These are phyloP conservation scores for Autographa gamma DNA, from an alignment of 2,888 invertebrate genomes.

Conservation along the genomic window DNA sequence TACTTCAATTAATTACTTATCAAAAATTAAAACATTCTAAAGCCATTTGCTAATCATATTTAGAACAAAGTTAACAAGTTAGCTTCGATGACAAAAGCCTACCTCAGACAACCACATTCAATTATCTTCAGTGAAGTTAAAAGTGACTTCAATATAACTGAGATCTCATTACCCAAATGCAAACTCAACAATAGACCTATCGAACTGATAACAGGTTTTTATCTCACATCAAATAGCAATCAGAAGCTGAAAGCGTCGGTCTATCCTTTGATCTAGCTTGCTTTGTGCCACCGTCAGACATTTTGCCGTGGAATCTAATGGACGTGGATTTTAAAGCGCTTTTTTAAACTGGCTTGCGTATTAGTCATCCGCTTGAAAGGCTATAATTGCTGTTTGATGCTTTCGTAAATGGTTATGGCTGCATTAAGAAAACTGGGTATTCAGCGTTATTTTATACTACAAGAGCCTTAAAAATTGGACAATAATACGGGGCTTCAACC, in stretches of 20 bases:
- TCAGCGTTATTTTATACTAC: not conserved
- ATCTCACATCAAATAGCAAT: slow-evolving; percentile 62
- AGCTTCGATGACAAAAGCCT: not conserved
- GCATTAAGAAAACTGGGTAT: not conserved
- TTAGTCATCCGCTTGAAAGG: slow-evolving; percentile 15
- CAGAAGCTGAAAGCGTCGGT: slow-evolving; percentile 41
- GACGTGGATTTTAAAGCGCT: slow-evolving; percentile 42
- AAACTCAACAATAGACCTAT: slow-evolving; percentile 51
- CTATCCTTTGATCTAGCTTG: slow-evolving; percentile 54
- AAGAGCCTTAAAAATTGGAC: not conserved
- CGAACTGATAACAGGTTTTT: slow-evolving; percentile 56
- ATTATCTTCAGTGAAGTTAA: slow-evolving; percentile 15
- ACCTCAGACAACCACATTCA: slow-evolving; percentile 5
- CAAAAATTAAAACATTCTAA: slow-evolving; percentile 4
- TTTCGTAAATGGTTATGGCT: not conserved
- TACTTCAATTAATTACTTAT: slow-evolving; percentile 3
- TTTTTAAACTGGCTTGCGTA: slow-evolving; percentile 27
- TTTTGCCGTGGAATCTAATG: slow-evolving; percentile 49
- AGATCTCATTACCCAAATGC: slow-evolving; percentile 39
- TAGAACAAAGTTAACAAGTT: not conserved
- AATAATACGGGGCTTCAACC: not conserved
- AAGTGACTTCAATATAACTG: slow-evolving; percentile 14
- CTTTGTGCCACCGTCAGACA: slow-evolving; percentile 54
- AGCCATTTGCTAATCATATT: not conserved
- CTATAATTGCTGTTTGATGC: not conserved